Conservation (phyloP, 2,888 invertebrate species). For the Philopedon plagiatum region DNA sequence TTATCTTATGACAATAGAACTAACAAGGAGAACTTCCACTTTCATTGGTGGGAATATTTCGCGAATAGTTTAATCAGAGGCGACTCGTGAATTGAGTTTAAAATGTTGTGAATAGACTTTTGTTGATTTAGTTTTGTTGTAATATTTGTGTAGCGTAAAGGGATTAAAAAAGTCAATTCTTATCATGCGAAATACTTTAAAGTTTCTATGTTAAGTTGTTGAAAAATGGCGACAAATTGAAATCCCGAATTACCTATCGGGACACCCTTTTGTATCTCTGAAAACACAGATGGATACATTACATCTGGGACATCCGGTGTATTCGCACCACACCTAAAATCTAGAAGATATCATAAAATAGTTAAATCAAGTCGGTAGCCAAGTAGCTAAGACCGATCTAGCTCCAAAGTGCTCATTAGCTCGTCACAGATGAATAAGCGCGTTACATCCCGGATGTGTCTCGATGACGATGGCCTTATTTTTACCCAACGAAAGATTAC, state of each 20-base stretch:
- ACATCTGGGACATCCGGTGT: too few relatives aligned
- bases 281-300: too few relatives aligned
- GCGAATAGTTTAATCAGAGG: background rate
- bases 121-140: too few relatives aligned
- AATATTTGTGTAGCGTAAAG: too few relatives aligned
- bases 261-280: too few relatives aligned
- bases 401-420: constrained; percentile 31
- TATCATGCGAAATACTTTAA: too few relatives aligned
- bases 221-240: too few relatives aligned
- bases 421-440: constrained; percentile 36
- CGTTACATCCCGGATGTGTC: constrained; percentile 43
- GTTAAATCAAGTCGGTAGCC: constrained; percentile 28
- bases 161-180: too few relatives aligned
- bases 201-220: too few relatives aligned
- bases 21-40: background rate
- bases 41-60: background rate
- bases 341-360: constrained; percentile 22
- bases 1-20: constrained; percentile 4
- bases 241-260: too few relatives aligned
- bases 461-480: constrained; percentile 26
- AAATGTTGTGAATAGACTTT: too few relatives aligned
- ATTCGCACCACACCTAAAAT: background rate
- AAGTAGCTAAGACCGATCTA: constrained; percentile 25
- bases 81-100: background rate
- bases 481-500: constrained; percentile 36